Conservation (phyloP, 2,113 vertebrate species). For the Haliaeetus leucogaster region DNA sequence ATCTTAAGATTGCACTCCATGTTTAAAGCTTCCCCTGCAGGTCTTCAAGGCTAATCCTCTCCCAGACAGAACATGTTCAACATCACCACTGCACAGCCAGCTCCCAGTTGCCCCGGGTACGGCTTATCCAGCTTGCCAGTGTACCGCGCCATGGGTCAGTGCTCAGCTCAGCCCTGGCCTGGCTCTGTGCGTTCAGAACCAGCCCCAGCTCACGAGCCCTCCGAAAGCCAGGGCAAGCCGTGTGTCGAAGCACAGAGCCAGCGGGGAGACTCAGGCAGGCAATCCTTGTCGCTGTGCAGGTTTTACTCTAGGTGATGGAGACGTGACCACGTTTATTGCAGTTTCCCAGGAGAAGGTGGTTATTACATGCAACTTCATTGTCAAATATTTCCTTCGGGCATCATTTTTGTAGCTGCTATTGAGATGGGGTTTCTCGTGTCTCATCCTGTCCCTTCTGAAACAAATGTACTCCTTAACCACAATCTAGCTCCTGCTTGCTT, state of each 20-base stretch:
- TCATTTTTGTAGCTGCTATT: not conserved
- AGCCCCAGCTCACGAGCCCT: not conserved
- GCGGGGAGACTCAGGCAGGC: not conserved
- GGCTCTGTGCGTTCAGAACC: no score
- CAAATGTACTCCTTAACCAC: not conserved
- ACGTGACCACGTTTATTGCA: fast-evolving
- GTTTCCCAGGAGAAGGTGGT: not conserved
- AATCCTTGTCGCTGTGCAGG: fast-evolving
- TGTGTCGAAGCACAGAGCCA: fast-evolving
- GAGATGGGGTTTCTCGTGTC: not conserved
- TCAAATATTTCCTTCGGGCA: not conserved
- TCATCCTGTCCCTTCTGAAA: not conserved
- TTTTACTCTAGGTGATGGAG: not conserved
- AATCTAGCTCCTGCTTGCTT: not conserved
- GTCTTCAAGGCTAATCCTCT: not conserved
- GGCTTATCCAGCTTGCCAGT: fast-evolving
- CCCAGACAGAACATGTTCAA: not conserved
- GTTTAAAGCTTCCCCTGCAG: not conserved
- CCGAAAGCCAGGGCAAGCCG: not conserved
- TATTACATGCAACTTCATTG: not conserved
- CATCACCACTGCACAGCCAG: not conserved
- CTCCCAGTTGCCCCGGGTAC: not conserved
- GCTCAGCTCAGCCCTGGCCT: not conserved
- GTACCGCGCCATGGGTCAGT: fast-evolving
- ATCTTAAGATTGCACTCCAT: not conserved